phyloP scores from a whole-genome alignment of 2,113 vertebrate genomes.

The Myodes glareolus region DNA sequence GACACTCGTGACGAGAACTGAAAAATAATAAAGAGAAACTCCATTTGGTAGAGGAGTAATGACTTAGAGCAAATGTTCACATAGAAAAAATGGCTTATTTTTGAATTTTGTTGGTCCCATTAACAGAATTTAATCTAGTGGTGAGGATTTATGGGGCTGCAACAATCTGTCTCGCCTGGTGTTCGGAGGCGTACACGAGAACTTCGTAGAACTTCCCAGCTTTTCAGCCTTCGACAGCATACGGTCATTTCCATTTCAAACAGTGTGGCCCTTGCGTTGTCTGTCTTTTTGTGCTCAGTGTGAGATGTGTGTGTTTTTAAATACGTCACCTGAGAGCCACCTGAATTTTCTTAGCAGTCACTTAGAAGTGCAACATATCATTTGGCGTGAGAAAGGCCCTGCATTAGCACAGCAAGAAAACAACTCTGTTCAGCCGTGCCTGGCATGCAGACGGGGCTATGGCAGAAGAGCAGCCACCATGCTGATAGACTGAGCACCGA shows the following conservation, averaged over 20 bases:
- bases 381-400: constrained; percentile 35
- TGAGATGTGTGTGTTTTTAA: constrained; percentile 45
- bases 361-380: constrained; percentile 56
- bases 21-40: constrained; percentile 36
- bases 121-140: constrained; percentile 74
- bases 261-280: not conserved
- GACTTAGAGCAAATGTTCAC: constrained; percentile 61
- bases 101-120: constrained; percentile 59
- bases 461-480: not conserved
- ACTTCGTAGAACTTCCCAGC: constrained; percentile 23
- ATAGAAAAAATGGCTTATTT: constrained; percentile 65
- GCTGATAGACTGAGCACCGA: not conserved
- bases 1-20: not conserved
- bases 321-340: not conserved
- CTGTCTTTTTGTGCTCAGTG: not conserved
- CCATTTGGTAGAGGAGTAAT: constrained; percentile 51
- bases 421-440: not conserved
- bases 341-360: constrained; percentile 43
- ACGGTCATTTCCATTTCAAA: constrained; percentile 54
- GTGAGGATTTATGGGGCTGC: constrained; percentile 63
- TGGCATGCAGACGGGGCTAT: not conserved
- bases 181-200: constrained; percentile 12
- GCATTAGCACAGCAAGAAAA: not conserved
- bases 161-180: constrained; percentile 63
- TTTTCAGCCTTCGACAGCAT: constrained; percentile 40